Base-by-base conservation (phyloP, 2,113 vertebrate genomes). In the Seriola quinqueradiata region DNA sequence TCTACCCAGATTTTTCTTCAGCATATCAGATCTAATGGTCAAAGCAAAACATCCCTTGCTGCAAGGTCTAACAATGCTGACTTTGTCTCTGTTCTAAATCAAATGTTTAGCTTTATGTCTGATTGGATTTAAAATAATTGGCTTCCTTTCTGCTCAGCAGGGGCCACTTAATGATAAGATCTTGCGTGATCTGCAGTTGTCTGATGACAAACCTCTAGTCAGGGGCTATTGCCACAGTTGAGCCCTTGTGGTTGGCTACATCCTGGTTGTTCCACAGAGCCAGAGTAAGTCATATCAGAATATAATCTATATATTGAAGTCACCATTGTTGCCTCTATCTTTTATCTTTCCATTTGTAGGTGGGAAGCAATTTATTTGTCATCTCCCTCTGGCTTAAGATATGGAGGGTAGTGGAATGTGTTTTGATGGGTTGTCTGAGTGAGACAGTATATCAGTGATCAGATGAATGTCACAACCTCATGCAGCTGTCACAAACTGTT, bases 281-380 rank as follows among this genome's bases (percentile, higher is more conserved):
- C 57, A 42, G 54, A 75, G 25, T 55, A 52, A 67, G 8, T 76
- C 57, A 58, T 48, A 79, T 46, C 58, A 50, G 58, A 77, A 81
- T 65, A 34, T 67, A 70, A 55, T 82, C 52, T 23, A 82, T 66
- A 63, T 63, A 60, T 69, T 79, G 44, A 55, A 69, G 46, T 76
- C 54, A 28, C 42, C 63, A 85, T 70, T 80, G 75, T 69, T 79
- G 44, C 71, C 34, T 38, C 42, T 69, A 73, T 90, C 87, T 83
- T 75, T 70, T 76, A 86, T 84, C 78, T 86, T 78, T 86, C 82
- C 61, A 79, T 89, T 90, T 87, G 70, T 76, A 54, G 84, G 55
- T 79, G 46, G 60, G 69, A 93, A 87, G 77, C 63, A 74, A 85
- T 91, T 84, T 88, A 83, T 92, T 90, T 87, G 66, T 81, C 82